These are phyloP conservation scores for Tupiocoris notatus DNA, from an alignment of 2,888 invertebrate species.

Conservation along the genomic window DNA sequence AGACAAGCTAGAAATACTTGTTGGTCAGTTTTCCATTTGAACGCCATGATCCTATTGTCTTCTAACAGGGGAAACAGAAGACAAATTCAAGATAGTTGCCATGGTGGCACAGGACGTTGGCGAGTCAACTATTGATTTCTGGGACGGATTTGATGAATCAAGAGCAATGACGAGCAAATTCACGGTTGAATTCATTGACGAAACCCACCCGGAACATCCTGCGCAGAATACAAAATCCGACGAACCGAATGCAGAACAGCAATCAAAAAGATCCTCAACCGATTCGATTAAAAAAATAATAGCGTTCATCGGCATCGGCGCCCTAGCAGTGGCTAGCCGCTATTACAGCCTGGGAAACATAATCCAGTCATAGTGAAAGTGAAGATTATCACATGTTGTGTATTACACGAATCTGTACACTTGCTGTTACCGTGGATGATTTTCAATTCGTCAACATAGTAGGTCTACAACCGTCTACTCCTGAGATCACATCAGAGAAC, in stretches of 20 bases:
- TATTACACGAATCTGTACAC: too few species aligned
- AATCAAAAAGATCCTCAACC: neutral
- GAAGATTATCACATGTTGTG: too few species aligned
- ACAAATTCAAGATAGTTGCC: conserved; percentile 45
- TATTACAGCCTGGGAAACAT: conserved; percentile 12
- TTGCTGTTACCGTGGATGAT: too few species aligned
- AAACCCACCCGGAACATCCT: neutral
- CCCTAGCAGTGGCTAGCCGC: conserved; percentile 22
- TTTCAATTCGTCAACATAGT: too few species aligned
- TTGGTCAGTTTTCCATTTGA: too few species aligned
- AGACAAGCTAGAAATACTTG: too few species aligned
- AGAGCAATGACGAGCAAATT: conserved; percentile 13
- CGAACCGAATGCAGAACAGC: neutral
- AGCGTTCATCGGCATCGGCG: conserved; percentile 17
- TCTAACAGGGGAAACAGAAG: conserved; percentile 28
- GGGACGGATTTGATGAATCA: conserved; percentile 26
- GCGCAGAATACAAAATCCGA: neutral
- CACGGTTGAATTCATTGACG: conserved; percentile 24
- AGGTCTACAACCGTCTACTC: too few species aligned
- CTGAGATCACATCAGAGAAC: too few species aligned
- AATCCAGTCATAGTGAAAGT: neutral
- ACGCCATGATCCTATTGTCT: too few species aligned
- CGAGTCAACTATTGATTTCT: conserved; percentile 9
- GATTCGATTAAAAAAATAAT: conserved; percentile 19
- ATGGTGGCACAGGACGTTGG: conserved; percentile 7